Percentiles rank a stretch among this genome's conserved stretches.
Conservation (phyloP, 2,888 invertebrate genomes). For the Netelia melanura region DNA sequence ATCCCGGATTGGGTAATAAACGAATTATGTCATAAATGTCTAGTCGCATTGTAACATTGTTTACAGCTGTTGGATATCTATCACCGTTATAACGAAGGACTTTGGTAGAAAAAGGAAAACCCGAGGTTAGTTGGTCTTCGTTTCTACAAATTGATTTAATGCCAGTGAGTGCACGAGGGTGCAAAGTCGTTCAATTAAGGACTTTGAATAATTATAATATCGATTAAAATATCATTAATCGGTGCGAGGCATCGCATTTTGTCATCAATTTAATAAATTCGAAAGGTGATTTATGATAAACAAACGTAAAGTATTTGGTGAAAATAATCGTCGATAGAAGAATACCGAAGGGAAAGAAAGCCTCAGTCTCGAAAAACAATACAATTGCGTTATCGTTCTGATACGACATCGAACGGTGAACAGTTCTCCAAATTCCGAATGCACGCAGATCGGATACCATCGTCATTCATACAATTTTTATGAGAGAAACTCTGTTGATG, state of each 20-base stretch:
- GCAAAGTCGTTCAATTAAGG: background rate
- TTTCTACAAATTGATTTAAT: too few relatives aligned
- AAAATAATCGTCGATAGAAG: background rate
- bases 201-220: too few relatives aligned
- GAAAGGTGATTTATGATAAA: background rate
- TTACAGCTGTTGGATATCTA: background rate
- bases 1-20: slow-evolving; percentile 20
- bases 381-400: background rate
- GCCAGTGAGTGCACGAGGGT: background rate
- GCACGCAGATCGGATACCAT: too few relatives aligned
- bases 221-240: too few relatives aligned
- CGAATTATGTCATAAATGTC: slow-evolving; percentile 30
- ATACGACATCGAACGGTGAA: background rate
- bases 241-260: background rate
- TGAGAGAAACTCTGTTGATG: too few relatives aligned
- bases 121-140: background rate
- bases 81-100: background rate
- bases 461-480: too few relatives aligned
- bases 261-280: background rate
- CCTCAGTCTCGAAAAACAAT: background rate
- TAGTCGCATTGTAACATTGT: slow-evolving; percentile 1
- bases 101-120: background rate
- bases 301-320: background rate
- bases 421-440: background rate
- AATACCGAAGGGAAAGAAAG: background rate